A percentile compares a stretch with the other conserved stretches of the same genome.
phyloP scores from a whole-genome alignment of 2,113 vertebrate species.

The Tetrao urogallus region DNA sequence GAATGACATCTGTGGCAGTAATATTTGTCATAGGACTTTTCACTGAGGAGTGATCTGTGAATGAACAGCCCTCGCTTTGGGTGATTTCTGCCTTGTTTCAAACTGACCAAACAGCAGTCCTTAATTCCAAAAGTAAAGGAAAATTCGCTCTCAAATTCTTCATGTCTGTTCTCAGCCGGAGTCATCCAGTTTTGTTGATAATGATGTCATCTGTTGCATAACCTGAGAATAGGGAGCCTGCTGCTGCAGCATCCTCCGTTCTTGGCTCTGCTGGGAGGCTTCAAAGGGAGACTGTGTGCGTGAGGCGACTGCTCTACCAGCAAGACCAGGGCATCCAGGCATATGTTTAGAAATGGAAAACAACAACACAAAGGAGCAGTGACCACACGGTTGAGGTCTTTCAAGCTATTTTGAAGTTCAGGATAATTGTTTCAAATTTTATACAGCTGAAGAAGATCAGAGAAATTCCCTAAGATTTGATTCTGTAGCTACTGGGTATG shows the following conservation, averaged over 20 bases:
- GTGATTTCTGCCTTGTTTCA: neutral
- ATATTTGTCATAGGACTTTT: neutral
- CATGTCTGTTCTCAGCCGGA: slow-evolving; percentile 44
- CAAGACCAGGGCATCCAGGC: slow-evolving; percentile 53
- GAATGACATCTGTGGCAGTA: neutral
- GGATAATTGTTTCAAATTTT: neutral
- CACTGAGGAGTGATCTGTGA: neutral
- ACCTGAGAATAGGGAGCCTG: slow-evolving; percentile 30
- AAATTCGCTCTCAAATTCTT: neutral
- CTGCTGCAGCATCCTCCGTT: slow-evolving; percentile 57
- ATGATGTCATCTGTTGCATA: slow-evolving; percentile 71
- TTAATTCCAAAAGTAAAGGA: slow-evolving; percentile 6
- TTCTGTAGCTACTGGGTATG: neutral
- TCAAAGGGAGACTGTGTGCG: slow-evolving; percentile 46
- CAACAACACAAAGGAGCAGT: slow-evolving; percentile 6
- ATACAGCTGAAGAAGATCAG: neutral
- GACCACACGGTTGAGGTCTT: neutral
- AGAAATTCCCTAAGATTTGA: neutral
- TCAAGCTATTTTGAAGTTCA: neutral
- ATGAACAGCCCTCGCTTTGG: neutral
- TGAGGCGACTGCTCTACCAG: slow-evolving; percentile 52
- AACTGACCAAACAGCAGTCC: neutral
- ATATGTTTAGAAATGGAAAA: slow-evolving; percentile 47
- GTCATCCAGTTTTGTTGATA: slow-evolving; percentile 59
- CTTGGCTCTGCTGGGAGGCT: slow-evolving; percentile 57